A percentile compares a stretch with the other conserved stretches of the same genome.
Evolutionary conservation across 2,888 invertebrate species (phyloP).

Genomic region (Atethmia centrago): DNA sequence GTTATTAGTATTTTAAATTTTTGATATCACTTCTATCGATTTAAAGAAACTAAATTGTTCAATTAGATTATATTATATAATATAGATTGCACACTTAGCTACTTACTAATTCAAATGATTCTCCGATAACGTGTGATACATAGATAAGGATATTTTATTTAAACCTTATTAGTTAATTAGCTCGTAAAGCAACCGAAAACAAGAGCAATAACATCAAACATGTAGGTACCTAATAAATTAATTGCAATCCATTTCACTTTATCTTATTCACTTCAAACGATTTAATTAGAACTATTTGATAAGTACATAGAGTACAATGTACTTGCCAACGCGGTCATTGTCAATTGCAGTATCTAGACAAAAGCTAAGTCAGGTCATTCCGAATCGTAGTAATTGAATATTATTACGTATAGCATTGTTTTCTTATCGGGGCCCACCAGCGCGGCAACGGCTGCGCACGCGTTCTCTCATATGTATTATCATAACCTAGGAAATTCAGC

Average conservation of each 20-base stretch:
- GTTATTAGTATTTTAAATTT: too few relatives aligned
- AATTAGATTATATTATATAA: not conserved
- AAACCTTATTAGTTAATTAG: constrained; percentile 42
- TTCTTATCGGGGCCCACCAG: constrained; percentile 46
- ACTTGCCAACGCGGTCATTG: constrained; percentile 60
- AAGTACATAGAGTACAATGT: constrained; percentile 29
- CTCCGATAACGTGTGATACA: constrained; percentile 34
- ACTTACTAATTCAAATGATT: constrained; percentile 18
- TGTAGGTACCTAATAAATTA: constrained; percentile 53
- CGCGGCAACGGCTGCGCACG: constrained; percentile 21
- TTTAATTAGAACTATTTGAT: constrained; percentile 52
- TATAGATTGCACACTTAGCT: not conserved
- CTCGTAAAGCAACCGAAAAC: constrained; percentile 41
- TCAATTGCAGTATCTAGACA: constrained; percentile 49
- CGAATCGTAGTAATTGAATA: constrained; percentile 56
- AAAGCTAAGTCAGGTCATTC: constrained; percentile 55
- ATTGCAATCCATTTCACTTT: constrained; percentile 54
- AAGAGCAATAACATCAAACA: constrained; percentile 49
- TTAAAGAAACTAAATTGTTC: not conserved
- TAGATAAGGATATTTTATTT: constrained; percentile 33
- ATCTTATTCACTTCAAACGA: constrained; percentile 59
- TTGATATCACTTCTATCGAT: not conserved
- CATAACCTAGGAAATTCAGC: not conserved
- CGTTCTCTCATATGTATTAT: constrained; percentile 6
- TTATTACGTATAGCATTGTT: constrained; percentile 59